A percentile compares a stretch with the other conserved stretches of the same genome.
These are phyloP conservation scores for Helarctos malayanus DNA, from an alignment of 2,797 vertebrate genomes.

Conservation along the genomic window DNA sequence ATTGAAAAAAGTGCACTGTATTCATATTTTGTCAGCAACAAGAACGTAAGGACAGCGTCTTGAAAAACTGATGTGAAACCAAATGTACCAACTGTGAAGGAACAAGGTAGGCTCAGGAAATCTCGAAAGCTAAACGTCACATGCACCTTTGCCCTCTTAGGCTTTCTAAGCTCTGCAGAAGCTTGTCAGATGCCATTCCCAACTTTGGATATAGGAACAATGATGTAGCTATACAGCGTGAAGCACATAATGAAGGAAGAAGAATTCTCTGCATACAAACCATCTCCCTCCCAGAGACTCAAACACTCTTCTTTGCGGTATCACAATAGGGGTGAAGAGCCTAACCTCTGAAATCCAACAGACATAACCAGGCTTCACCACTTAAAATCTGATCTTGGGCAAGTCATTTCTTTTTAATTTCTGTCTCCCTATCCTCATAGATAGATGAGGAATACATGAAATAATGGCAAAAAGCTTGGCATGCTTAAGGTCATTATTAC, in stretches of 20 bases:
- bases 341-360: neutral
- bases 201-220: neutral
- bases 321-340: neutral
- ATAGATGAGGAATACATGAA: neutral
- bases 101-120: neutral
- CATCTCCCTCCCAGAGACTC: neutral
- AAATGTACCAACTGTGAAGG: neutral
- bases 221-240: neutral
- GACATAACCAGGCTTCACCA: neutral
- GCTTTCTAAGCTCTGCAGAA: neutral
- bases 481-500: neutral
- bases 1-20: neutral
- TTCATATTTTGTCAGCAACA: neutral
- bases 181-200: constrained; percentile 10
- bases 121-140: neutral
- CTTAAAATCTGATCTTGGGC: neutral
- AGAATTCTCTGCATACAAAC: neutral
- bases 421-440: neutral
- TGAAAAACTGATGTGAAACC: neutral
- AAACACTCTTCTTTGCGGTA: neutral
- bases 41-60: neutral
- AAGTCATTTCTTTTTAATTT: constrained; percentile 16
- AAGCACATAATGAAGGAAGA: neutral
- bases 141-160: neutral
- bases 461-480: neutral